phyloP scores from a whole-genome alignment of 2,888 invertebrate genomes.

The Dione vanillae region DNA sequence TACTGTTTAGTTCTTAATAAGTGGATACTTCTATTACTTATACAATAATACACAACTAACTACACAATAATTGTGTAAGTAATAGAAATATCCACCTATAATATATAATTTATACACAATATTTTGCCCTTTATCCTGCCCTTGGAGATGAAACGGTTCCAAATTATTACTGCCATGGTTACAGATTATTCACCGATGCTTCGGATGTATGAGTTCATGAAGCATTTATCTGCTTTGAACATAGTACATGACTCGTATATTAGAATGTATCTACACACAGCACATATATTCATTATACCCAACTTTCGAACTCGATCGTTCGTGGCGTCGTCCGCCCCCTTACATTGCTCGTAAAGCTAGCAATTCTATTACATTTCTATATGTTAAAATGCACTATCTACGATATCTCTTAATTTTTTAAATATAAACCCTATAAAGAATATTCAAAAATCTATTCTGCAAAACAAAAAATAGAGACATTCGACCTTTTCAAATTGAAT shows the following conservation, averaged over 20 bases:
- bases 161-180: conserved; percentile 5
- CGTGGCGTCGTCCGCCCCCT: conserved; percentile 34
- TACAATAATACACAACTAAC: no score
- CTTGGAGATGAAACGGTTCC: neutral
- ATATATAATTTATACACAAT: neutral
- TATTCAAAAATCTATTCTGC: conserved; percentile 12
- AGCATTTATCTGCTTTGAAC: conserved; percentile 19
- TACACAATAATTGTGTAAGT: no score
- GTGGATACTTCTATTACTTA: no score
- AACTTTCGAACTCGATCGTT: conserved; percentile 26
- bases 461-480: neutral
- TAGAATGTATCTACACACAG: neutral
- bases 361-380: conserved; percentile 43
- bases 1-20: neutral
- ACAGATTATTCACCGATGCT: conserved; percentile 6
- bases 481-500: conserved; percentile 27
- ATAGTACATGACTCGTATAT: conserved; percentile 27
- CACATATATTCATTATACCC: neutral
- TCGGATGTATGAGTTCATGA: conserved; percentile 1
- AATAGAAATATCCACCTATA: neutral
- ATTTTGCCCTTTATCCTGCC: neutral
- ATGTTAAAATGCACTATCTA: conserved; percentile 18
- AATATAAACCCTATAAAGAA: conserved; percentile 33
- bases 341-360: conserved; percentile 41
- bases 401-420: neutral